phyloP scores from a whole-genome alignment of 2,888 invertebrate species.

The Leptinotarsa haldemani region DNA sequence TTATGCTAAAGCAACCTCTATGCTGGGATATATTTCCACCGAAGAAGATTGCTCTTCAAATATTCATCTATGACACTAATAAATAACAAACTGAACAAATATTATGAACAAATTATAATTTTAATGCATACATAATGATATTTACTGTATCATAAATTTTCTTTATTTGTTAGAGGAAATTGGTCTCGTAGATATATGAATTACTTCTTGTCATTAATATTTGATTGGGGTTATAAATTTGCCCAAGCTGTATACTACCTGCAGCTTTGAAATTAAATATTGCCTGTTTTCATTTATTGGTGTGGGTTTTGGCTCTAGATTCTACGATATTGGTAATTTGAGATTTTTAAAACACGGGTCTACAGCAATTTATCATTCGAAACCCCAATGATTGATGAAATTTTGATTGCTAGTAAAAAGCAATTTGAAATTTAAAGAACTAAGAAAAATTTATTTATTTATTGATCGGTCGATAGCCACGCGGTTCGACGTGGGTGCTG shows the following conservation, averaged over 20 bases:
- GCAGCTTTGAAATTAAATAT: slow-evolving; percentile 39
- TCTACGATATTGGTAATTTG: neutral
- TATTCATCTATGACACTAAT: slow-evolving; percentile 40
- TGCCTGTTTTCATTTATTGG: slow-evolving; percentile 29
- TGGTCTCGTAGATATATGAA: slow-evolving; percentile 50
- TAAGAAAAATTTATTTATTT: too few species aligned
- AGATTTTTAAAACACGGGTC: too few species aligned
- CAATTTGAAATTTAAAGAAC: too few species aligned
- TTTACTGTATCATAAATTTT: slow-evolving; percentile 59
- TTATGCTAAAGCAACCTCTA: slow-evolving; percentile 30
- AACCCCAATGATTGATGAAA: too few species aligned
- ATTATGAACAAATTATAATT: slow-evolving; percentile 65
- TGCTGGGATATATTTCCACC: neutral
- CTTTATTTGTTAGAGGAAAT: slow-evolving; percentile 60
- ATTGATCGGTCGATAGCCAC: too few species aligned
- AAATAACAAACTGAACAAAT: slow-evolving; percentile 65
- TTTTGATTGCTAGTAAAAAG: too few species aligned
- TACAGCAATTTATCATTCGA: too few species aligned
- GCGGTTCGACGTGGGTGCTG: too few species aligned
- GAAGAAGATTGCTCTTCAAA: slow-evolving; percentile 24
- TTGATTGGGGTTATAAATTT: slow-evolving; percentile 39
- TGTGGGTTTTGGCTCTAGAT: neutral
- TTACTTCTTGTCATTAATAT: slow-evolving; percentile 27
- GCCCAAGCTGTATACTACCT: slow-evolving; percentile 38
- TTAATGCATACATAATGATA: slow-evolving; percentile 63